Evolutionary conservation across 2,888 invertebrate genomes (phyloP).

Genomic region (Conus canariensis): DNA sequence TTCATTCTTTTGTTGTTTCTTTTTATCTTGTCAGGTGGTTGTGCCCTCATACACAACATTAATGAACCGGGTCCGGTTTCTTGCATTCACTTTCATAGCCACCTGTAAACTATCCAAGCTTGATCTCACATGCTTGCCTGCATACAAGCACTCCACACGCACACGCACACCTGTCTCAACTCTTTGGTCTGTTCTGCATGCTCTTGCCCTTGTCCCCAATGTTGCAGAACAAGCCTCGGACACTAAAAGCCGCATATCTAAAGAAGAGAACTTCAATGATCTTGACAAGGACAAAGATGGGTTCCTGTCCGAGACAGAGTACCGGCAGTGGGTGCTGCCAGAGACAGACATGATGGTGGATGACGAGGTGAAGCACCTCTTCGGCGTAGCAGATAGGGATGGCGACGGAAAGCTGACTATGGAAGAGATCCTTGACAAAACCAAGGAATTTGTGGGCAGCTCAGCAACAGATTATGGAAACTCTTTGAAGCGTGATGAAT

Average conservation of each 20-base stretch:
- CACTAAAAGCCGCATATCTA: slow-evolving; percentile 64
- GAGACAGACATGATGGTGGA: slow-evolving; percentile 89
- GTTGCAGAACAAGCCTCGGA: slow-evolving; percentile 51
- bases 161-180: too few relatives aligned
- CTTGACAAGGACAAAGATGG: slow-evolving; percentile 93
- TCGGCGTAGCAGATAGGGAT: slow-evolving; percentile 79
- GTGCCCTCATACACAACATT: too few relatives aligned
- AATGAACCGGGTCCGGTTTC: too few relatives aligned
- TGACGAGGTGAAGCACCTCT: slow-evolving; percentile 94
- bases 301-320: slow-evolving; percentile 87
- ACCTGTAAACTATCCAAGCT: too few relatives aligned
- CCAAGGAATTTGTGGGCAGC: slow-evolving; percentile 97
- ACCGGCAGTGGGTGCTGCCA: slow-evolving; percentile 93
- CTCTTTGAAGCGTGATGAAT: slow-evolving; percentile 86
- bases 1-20: too few relatives aligned
- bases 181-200: too few relatives aligned
- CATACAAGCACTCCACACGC: too few relatives aligned
- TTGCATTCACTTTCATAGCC: too few relatives aligned
- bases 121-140: too few relatives aligned
- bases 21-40: too few relatives aligned
- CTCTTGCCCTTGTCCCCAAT: too few relatives aligned
- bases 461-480: slow-evolving; percentile 99
- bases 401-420: slow-evolving; percentile 91
- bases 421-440: slow-evolving; percentile 93
- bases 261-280: slow-evolving; percentile 70